Evolutionary conservation across 2,113 vertebrate genomes (phyloP).

Genomic region (Eira barbara): DNA sequence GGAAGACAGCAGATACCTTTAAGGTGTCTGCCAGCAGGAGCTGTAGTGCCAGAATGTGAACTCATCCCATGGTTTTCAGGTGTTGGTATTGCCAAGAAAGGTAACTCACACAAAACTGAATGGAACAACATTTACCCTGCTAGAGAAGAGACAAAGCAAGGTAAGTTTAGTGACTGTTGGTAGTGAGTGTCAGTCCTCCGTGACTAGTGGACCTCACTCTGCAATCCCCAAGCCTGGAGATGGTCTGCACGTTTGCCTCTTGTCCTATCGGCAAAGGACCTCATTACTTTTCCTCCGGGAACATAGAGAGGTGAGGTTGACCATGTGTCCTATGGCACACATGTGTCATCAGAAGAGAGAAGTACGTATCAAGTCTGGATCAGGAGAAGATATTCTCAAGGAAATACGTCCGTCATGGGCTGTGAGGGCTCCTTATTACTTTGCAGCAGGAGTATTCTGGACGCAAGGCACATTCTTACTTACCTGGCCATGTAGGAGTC

Average conservation of each 20-base stretch:
- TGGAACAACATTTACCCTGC: neutral
- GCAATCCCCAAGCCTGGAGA: neutral
- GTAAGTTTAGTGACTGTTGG: neutral
- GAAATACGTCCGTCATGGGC: neutral
- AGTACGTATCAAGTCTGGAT: neutral
- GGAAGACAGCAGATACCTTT: neutral
- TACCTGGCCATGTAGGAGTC: neutral
- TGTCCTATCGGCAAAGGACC: neutral
- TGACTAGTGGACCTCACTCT: neutral
- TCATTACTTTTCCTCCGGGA: neutral
- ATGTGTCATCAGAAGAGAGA: neutral
- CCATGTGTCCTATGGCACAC: neutral
- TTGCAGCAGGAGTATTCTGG: neutral
- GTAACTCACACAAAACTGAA: neutral
- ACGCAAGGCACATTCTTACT: neutral
- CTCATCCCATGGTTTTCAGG: neutral
- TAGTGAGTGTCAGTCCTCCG: fast-evolving
- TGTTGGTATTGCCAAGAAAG: neutral
- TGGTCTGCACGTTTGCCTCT: neutral
- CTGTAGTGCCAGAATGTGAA: neutral
- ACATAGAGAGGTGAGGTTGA: neutral
- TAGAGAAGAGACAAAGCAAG: neutral
- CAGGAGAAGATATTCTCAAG: neutral
- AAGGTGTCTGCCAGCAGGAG: neutral
- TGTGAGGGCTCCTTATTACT: neutral